A percentile compares a stretch with the other conserved stretches of the same genome.
Conservation (phyloP, 2,888 invertebrate genomes). For the Blera fallax region DNA sequence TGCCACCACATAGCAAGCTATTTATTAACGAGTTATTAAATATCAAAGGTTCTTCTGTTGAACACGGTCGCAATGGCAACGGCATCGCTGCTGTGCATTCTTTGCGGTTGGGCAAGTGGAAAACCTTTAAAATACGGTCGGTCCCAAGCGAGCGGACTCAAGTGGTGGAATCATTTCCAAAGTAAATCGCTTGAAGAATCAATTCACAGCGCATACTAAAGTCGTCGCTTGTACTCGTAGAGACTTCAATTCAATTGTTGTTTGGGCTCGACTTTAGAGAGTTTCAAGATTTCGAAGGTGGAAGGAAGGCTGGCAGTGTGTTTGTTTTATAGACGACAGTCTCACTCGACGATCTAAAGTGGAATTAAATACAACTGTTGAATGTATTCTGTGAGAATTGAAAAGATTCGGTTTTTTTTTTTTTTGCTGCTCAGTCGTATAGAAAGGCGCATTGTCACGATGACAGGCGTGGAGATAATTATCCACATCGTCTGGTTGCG, state of each 20-base stretch:
- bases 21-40: constrained; percentile 70
- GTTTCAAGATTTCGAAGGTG: constrained; percentile 15
- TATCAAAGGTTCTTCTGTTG: constrained; percentile 70
- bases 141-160: constrained; percentile 29
- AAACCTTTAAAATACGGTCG: constrained; percentile 67
- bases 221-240: no score
- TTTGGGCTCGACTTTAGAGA: constrained; percentile 10
- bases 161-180: constrained; percentile 53
- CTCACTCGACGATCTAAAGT: constrained; percentile 38
- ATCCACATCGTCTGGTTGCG: constrained; percentile 25
- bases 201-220: constrained; percentile 61
- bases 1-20: not conserved
- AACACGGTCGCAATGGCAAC: constrained; percentile 16
- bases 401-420: not conserved
- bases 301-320: not conserved
- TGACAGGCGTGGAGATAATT: constrained; percentile 50
- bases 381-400: constrained; percentile 54
- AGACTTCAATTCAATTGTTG: constrained; percentile 54
- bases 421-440: not conserved
- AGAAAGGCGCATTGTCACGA: constrained; percentile 49
- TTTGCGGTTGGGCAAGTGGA: constrained; percentile 72
- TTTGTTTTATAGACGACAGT: not conserved
- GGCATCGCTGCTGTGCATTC: constrained; percentile 36
- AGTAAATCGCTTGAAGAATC: constrained; percentile 64
- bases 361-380: constrained; percentile 61